Base-by-base conservation (phyloP, 2,888 invertebrate genomes). In the Ochropacha duplaris region DNA sequence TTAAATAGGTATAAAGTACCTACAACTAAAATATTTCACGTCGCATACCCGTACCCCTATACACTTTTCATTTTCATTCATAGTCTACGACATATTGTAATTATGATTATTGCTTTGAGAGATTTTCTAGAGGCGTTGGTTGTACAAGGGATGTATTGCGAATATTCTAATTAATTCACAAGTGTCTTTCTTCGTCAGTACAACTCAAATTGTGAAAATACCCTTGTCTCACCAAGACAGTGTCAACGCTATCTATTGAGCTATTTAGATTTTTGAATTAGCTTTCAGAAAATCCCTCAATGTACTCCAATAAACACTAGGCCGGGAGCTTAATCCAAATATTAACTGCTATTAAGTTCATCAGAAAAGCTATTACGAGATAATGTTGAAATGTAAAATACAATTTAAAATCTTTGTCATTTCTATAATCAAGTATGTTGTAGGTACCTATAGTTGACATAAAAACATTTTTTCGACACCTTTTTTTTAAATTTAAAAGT, bases 261-360 rank as follows among this genome's bases (percentile, higher is more conserved):
- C 9, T 9, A 28, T 28, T 28, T 9, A 2, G 9, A 2, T 24
- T 24, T 2, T 24, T 24, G 5, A 24, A 24, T 24, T 24, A 24
- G 24, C 24, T 24, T 24, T 5, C 24, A 24, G 24, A 24, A 24
- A 24, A 31, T 31, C 12, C 31, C 31, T 31, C 31, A 31, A 12
- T 31, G 14, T 39, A 16, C 16, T n/a, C 39, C 16, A 16, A 6
- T 16, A 8, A 57, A 63, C 2, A 49, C 57, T 61, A 68, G 71
- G 56, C 60, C 65, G 54, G 64, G 64, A 68, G 60, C 58, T 62
- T 9, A 19, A 44, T 44, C 9, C 19, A 19, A 44, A 44, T 44
- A 44, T 44, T 19, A 44, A 44, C 44, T 19, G 44, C 44, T 44
- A 44, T 44, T 44, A 44, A 4, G 8, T 16, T 39, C 3, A 36